phyloP scores from a whole-genome alignment of 2,888 invertebrate genomes.

The Scaptomyza reducta region DNA sequence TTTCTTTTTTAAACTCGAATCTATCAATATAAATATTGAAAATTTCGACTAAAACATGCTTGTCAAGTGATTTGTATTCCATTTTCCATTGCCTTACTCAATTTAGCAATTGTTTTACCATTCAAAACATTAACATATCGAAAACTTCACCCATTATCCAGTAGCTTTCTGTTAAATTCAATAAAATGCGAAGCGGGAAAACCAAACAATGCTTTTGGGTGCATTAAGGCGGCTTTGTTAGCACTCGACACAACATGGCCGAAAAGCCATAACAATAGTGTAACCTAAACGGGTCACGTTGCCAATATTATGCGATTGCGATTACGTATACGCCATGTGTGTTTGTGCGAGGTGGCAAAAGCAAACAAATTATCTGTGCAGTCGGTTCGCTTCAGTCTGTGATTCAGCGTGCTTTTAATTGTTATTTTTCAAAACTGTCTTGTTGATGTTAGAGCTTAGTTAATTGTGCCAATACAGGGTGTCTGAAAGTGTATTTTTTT shows the following conservation, averaged over 20 bases:
- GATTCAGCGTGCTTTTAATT: conserved; percentile 54
- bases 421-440: conserved; percentile 57
- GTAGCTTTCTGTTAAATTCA: conserved; percentile 22
- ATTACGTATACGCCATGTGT: conserved; percentile 65
- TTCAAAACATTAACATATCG: background rate
- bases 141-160: background rate
- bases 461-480: conserved; percentile 60
- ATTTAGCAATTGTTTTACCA: background rate
- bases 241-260: conserved; percentile 71
- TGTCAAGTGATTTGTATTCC: background rate
- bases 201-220: conserved; percentile 36
- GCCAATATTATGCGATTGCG: conserved; percentile 43
- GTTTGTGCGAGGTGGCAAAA: conserved; percentile 48
- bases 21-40: too few relatives aligned
- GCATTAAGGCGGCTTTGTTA: conserved; percentile 67
- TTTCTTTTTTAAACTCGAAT: too few relatives aligned
- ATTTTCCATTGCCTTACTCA: background rate
- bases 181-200: conserved; percentile 27
- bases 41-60: background rate
- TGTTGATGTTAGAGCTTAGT: conserved; percentile 56
- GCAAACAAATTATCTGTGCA: conserved; percentile 69
- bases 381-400: background rate
- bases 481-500: conserved; percentile 11
- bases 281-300: conserved; percentile 48
- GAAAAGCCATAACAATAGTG: conserved; percentile 36